A percentile compares a stretch with the other conserved stretches of the same genome.
These are phyloP conservation scores for Desmodus rotundus DNA, from an alignment of 2,113 vertebrate genomes.

Conservation along the genomic window DNA sequence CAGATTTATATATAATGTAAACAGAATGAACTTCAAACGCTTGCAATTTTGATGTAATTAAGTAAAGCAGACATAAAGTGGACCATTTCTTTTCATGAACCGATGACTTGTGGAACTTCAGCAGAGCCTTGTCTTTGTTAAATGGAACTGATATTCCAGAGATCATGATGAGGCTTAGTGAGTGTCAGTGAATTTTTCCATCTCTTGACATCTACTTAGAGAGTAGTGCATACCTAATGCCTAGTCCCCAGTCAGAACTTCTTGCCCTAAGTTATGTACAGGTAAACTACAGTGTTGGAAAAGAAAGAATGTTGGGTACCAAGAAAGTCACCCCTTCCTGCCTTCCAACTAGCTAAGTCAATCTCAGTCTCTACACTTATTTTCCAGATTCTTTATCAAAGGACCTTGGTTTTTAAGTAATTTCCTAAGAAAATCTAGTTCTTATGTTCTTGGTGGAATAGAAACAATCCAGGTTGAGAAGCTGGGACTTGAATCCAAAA, in stretches of 20 bases:
- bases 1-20: background rate
- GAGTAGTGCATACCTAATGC: background rate
- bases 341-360: background rate
- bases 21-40: background rate
- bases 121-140: background rate
- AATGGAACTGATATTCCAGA: background rate
- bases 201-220: background rate
- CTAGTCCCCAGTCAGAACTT: background rate
- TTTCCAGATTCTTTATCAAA: slow-evolving; percentile 8
- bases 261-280: background rate
- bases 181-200: background rate
- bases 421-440: background rate
- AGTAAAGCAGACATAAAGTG: background rate
- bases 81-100: background rate
- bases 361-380: background rate
- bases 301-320: background rate
- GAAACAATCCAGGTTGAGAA: background rate
- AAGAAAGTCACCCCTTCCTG: background rate
- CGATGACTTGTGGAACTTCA: background rate
- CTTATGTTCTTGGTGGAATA: background rate
- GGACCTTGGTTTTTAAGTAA: background rate
- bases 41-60: background rate
- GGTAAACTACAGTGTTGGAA: background rate
- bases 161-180: background rate
- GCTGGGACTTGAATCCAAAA: background rate